Evolutionary conservation across 2,113 vertebrate genomes (phyloP).

Genomic region (Mus musculus): GRCm39 chr12:36442501-36443000

Average conservation of each 20-base stretch:
- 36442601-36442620: background rate
- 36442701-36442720: constrained; percentile 11
- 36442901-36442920: background rate
- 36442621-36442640: background rate
- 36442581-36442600: background rate
- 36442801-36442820: background rate
- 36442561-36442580: background rate
- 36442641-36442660: constrained; percentile 11
- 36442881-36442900: background rate
- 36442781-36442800: background rate
- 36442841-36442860: background rate
- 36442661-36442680: background rate
- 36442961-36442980: background rate
- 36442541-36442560: background rate
- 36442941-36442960: background rate
- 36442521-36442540: background rate
- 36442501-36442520: background rate
- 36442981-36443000: background rate
- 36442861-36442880: background rate
- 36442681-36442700: background rate
- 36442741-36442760: background rate
- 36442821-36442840: background rate
- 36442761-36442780: background rate
- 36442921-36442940: background rate
- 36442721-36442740: constrained; percentile 37